Evolutionary conservation across 2,888 invertebrate species (phyloP), one percentile per base, ranked within the genome.

Genomic region (Spisula subtruncata): DNA sequence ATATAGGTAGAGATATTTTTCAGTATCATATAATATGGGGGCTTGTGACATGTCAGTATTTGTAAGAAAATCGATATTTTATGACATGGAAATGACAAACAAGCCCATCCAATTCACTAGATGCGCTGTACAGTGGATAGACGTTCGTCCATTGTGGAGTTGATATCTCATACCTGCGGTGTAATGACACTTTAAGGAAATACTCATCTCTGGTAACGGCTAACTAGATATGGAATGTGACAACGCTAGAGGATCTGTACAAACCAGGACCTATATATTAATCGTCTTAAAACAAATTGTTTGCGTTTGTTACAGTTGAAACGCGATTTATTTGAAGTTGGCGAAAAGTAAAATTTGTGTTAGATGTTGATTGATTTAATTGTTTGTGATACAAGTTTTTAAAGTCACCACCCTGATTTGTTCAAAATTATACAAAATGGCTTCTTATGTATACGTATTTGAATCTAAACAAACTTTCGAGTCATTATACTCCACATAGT

Each of bases 151-250:
- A 85, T 75, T 51, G 87, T 60, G 25, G 29, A 82, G 86, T 60
- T 90, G 79, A 60, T 86, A 90, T 90, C 88, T 83, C 75, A 46
- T 54, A 81, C 89, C 89, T 56, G 87, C 35, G 56, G 89, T 66
- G 88, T 91, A 91, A 91, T 91, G 91, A 88, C 89, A 90, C 83
- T 83, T 90, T 88, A 85, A 82, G 88, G 88, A 89, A 83, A 82
- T 85, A 86, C 56, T 81, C 83, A 79, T 32, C 29, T 18, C 51
- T n/a, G 54, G 88, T 35, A n/a, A 89, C 89, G 32, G 81, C 10
- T 25, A 32, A 4, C n/a, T 56, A 25, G 32, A 25, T 25, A 1
- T 41, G 91, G 87, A 87, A 91, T 91, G 91, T 71, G 18, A 51
- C n/a, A 25, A 79, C 16, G 35, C 35, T 75, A 35, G 35, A 75